These are phyloP conservation scores for Eciton burchellii DNA, from an alignment of 1,140 invertebrate genomes.

Conservation along the genomic window DNA sequence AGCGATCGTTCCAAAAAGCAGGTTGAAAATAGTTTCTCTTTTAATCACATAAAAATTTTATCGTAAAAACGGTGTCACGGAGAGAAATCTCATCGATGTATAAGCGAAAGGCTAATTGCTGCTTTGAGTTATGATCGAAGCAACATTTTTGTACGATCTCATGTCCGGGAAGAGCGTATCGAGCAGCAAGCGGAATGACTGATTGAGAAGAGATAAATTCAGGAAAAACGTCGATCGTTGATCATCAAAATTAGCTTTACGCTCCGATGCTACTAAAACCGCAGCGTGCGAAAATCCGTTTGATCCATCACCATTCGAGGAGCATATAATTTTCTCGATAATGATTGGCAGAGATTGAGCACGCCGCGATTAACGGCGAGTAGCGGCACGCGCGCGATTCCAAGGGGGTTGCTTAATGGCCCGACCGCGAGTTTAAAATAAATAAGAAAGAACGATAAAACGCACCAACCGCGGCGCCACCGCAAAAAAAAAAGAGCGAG, in stretches of 20 bases:
- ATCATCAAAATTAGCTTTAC: background rate
- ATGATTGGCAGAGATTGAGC: background rate
- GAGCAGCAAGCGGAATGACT: background rate
- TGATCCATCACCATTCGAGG: background rate
- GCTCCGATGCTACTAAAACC: background rate
- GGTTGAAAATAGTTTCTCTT: background rate
- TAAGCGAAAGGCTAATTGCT: background rate
- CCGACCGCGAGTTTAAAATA: slow-evolving; percentile 28
- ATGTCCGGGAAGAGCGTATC: background rate
- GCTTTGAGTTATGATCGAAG: background rate
- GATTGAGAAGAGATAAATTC: background rate
- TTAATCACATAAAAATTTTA: background rate
- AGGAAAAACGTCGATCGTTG: background rate
- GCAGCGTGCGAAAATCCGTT: background rate
- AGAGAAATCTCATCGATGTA: slow-evolving; percentile 6
- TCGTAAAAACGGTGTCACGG: background rate
- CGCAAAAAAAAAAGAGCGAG: too few relatives aligned
- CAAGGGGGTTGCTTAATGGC: slow-evolving; percentile 3
- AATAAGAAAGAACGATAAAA: slow-evolving; percentile 60
- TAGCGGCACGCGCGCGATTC: background rate
- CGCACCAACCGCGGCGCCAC: slow-evolving; percentile 56
- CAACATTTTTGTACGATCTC: background rate
- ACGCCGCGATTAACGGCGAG: background rate
- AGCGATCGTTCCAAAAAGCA: background rate
- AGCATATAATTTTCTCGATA: background rate